A percentile compares a stretch with the other conserved stretches of the same genome.
Conservation (phyloP, 2,888 invertebrate genomes). For the Synanthedon andrenaeformis region DNA sequence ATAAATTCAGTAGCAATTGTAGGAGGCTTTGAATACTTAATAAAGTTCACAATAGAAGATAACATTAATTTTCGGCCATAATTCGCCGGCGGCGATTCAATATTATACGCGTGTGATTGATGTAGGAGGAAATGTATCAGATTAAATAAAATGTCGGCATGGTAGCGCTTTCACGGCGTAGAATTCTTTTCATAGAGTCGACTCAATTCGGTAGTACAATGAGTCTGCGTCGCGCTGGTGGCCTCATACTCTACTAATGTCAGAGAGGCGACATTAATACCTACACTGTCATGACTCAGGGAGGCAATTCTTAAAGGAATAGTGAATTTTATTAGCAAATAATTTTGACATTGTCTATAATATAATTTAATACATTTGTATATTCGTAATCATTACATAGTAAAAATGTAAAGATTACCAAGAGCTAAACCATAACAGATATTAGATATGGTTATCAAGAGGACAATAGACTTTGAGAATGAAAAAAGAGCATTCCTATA, state of each 20-base stretch:
- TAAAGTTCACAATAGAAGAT: neutral
- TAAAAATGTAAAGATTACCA: no score
- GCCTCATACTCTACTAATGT: conserved; percentile 9
- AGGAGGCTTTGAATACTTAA: neutral
- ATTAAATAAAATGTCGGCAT: conserved; percentile 48
- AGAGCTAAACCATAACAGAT: no score
- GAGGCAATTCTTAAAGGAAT: neutral
- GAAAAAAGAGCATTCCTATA: no score
- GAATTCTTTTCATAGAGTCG: conserved; percentile 41
- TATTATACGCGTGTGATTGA: conserved; percentile 39
- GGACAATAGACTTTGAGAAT: no score
- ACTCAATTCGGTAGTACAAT: conserved; percentile 60
- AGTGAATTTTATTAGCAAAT: neutral
- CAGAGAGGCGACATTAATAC: neutral
- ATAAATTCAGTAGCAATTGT: no score
- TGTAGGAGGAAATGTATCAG: conserved; percentile 47
- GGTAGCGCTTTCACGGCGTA: conserved; percentile 48
- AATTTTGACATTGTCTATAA: no score
- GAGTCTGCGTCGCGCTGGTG: conserved; percentile 28
- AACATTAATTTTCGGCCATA: conserved; percentile 24
- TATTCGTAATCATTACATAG: no score
- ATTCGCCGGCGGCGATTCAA: conserved; percentile 23
- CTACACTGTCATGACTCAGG: neutral
- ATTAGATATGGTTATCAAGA: no score
- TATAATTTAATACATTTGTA: no score